Evolutionary conservation across 2,797 vertebrate genomes (phyloP).

Genomic region (Lacerta viridis): DNA sequence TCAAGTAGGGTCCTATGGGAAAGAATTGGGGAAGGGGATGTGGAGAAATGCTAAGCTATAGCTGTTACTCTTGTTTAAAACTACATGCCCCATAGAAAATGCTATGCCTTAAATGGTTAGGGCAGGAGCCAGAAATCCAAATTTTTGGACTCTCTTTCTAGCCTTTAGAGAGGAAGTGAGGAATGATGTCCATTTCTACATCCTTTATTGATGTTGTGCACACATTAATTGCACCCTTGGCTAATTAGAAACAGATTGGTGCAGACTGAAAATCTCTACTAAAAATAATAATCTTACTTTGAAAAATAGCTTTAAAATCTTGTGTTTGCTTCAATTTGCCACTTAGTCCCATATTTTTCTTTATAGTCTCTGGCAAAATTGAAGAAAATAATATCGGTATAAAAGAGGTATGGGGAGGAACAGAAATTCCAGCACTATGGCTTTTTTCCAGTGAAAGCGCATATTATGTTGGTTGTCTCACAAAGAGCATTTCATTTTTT

Average conservation of each 20-base stretch:
- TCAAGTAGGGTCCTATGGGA: neutral
- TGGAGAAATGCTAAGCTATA: neutral
- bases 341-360: neutral
- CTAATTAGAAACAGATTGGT: constrained; percentile 1
- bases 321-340: neutral
- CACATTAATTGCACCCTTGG: neutral
- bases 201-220: neutral
- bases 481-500: neutral
- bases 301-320: neutral
- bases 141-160: neutral
- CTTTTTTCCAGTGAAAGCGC: neutral
- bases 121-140: neutral
- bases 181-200: neutral
- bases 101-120: neutral
- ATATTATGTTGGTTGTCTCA: neutral
- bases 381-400: neutral
- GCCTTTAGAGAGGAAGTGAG: neutral
- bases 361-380: neutral
- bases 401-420: neutral
- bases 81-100: neutral
- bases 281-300: neutral
- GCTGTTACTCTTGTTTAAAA: neutral
- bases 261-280: neutral
- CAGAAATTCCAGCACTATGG: neutral
- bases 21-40: neutral